phyloP scores from a whole-genome alignment of 2,113 vertebrate genomes.

The Alethe castanea region DNA sequence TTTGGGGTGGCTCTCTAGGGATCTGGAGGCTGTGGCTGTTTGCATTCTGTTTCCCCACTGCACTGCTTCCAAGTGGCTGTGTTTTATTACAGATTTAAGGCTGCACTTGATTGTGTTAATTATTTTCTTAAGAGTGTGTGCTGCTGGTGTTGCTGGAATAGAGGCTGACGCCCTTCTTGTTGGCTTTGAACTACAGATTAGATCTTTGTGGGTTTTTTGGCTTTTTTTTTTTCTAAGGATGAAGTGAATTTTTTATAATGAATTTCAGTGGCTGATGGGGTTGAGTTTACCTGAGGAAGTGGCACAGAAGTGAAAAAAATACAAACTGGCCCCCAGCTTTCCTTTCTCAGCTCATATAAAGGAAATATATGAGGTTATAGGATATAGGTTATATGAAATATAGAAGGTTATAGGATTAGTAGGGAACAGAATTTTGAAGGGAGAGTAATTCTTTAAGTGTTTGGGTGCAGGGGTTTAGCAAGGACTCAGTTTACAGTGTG shows the following conservation, averaged over 20 bases:
- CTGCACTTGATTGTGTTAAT: background rate
- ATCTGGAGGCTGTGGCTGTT: accelerated
- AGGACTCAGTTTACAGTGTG: background rate
- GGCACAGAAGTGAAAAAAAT: background rate
- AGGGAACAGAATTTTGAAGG: background rate
- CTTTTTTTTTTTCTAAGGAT: background rate
- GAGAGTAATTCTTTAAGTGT: background rate
- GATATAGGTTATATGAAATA: no score
- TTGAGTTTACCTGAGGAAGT: background rate
- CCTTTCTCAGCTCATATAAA: background rate
- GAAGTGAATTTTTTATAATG: background rate
- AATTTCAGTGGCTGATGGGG: background rate
- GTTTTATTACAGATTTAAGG: background rate
- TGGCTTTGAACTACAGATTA: background rate
- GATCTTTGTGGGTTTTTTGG: background rate
- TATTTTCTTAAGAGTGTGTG: background rate
- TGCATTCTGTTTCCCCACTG: background rate
- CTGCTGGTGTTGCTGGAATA: background rate
- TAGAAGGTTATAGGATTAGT: background rate
- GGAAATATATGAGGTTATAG: no score
- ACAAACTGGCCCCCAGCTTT: background rate
- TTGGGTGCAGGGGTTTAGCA: background rate
- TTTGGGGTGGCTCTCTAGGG: background rate
- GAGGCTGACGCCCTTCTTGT: background rate
- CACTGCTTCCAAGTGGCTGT: background rate